These are phyloP conservation scores for Ceratosolen solmsi DNA, from an alignment of 1,140 invertebrate species.

Conservation along the genomic window DNA sequence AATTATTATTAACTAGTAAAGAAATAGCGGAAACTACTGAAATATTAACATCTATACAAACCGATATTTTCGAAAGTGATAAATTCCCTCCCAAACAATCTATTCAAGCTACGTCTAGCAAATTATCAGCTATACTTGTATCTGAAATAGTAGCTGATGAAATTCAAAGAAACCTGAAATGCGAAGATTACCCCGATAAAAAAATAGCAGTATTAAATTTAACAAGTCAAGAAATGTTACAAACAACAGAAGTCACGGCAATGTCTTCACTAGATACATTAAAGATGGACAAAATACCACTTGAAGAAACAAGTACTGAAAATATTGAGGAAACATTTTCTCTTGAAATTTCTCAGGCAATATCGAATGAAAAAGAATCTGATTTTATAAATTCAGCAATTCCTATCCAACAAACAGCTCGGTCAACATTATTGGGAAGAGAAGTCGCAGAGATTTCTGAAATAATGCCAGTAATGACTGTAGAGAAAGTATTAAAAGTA, in stretches of 20 bases:
- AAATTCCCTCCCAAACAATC: constrained; percentile 50
- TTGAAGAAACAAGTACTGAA: constrained; percentile 49
- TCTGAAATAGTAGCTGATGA: constrained; percentile 57
- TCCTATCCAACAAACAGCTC: constrained; percentile 51
- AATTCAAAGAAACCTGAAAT: constrained; percentile 50
- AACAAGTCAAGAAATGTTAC: constrained; percentile 59
- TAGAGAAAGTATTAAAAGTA: constrained; percentile 55
- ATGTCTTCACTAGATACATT: constrained; percentile 54
- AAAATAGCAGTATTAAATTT: constrained; percentile 58
- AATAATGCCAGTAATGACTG: constrained; percentile 54
- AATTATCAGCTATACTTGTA: constrained; percentile 55
- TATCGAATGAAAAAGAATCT: constrained; percentile 60
- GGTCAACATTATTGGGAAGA: constrained; percentile 57
- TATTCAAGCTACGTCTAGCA: constrained; percentile 48
- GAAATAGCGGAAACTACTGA: constrained; percentile 59
- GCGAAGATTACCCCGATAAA: constrained; percentile 50
- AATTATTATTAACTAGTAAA: constrained; percentile 55
- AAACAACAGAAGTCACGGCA: constrained; percentile 59
- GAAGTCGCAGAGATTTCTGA: constrained; percentile 64
- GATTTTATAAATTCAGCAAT: constrained; percentile 44
- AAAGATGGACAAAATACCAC: constrained; percentile 17
- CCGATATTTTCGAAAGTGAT: constrained; percentile 39
- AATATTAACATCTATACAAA: constrained; percentile 54
- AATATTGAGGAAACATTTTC: constrained; percentile 57
- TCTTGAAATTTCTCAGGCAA: constrained; percentile 58